Evolutionary conservation across 2,113 vertebrate genomes (phyloP), one percentile per base, ranked within the genome.

Genomic region (Python bivittatus): DNA sequence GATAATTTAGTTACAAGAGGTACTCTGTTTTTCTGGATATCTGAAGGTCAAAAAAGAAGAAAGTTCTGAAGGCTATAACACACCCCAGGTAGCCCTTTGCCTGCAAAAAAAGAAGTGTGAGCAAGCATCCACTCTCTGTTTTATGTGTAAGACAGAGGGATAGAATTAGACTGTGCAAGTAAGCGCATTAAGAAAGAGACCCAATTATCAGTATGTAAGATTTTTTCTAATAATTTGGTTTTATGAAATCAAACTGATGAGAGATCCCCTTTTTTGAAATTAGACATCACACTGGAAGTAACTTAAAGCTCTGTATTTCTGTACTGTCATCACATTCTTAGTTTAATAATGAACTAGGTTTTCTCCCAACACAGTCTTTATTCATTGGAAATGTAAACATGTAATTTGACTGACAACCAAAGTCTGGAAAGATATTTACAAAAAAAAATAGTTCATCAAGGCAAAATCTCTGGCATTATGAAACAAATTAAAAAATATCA

Each of bases 1-100:
- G 95, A 97, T 98, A 97, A 97, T 98, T 97, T 94, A 85, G 96
- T 98, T 98, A 97, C 95, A 96, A 97, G 97, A 91, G 95, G 94
- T 94, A 8, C 92, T 56, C 91, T 94, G 94, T 94, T 93, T 97
- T 96, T 95, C 94, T 89, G 15, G 89, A 95, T 94, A 93, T 87
- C 92, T 97, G 97, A 98, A 98, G 97, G 97, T 97, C 96, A 98
- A 97, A 96, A 96, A 96, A 97, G 6, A 95, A 90, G 20, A 91
- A 96, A 96, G 96, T 90, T 25, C 87, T 94, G 20, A 33, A 95
- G 95, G 72, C 25, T 8, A 13, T 68, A 95, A 92, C 96, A 92
- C 4, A 15, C 44, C 88, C 79, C 72, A 92, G 96, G 56, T 91
- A 84, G 23, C n/a, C 0, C 2, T 23, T 48, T 92, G 52, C 84